Percentiles rank a stretch among this genome's conserved stretches.
Evolutionary conservation across 2,888 invertebrate species (phyloP).

Genomic region (Tenthredo amoena): DNA sequence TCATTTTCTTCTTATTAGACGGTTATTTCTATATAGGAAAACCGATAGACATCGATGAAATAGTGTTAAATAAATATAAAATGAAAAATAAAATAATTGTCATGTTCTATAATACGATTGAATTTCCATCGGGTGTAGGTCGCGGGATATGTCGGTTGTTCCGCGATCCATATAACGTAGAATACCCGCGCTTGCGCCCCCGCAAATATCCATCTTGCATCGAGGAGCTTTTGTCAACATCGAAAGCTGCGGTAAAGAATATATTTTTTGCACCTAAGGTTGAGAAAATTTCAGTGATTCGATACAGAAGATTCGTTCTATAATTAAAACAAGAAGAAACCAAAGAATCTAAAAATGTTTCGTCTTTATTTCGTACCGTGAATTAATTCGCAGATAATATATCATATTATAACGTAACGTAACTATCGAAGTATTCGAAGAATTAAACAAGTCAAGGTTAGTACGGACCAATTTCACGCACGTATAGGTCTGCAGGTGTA

Average conservation of each 20-base stretch:
- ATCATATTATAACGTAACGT: neutral
- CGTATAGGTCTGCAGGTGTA: slow-evolving; percentile 8
- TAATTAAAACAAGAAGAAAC: neutral
- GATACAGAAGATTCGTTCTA: neutral
- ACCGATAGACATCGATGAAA: neutral
- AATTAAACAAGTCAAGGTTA: slow-evolving; percentile 47
- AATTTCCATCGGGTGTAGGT: slow-evolving; percentile 3
- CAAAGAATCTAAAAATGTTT: neutral
- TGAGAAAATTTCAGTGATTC: neutral
- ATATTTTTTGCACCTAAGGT: neutral
- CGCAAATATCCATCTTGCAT: neutral
- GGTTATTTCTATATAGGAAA: too few species aligned
- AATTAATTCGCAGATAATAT: neutral
- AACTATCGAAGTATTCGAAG: slow-evolving; percentile 34
- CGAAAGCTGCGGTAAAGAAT: neutral
- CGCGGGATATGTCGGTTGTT: neutral
- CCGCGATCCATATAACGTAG: slow-evolving; percentile 29
- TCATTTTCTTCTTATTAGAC: neutral
- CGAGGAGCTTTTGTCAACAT: slow-evolving; percentile 25
- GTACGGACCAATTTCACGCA: slow-evolving; percentile 44
- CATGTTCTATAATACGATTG: neutral
- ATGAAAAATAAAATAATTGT: neutral
- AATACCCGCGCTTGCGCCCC: slow-evolving; percentile 19
- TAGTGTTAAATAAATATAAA: neutral
- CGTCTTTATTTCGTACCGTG: neutral